phyloP scores from a whole-genome alignment of 1,140 invertebrate genomes.

The Oryzaephilus surinamensis region DNA sequence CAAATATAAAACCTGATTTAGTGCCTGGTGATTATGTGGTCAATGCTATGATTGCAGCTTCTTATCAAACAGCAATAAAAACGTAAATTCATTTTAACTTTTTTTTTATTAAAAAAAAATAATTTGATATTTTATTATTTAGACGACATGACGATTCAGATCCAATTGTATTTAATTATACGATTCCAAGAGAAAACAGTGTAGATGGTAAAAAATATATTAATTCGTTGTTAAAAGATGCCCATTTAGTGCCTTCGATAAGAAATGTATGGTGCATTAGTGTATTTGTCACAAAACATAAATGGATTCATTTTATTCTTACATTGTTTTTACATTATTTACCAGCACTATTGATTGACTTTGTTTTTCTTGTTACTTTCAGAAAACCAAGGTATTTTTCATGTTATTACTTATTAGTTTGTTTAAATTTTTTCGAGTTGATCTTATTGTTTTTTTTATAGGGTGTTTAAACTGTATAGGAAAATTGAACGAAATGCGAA shows the following conservation, averaged over 20 bases:
- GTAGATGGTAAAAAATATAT: no score
- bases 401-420: conserved; percentile 30
- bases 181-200: conserved; percentile 36
- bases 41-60: conserved; percentile 54
- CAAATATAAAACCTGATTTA: conserved; percentile 46
- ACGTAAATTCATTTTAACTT: conserved; percentile 18
- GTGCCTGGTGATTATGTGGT: conserved; percentile 61
- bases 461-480: conserved; percentile 54
- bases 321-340: conserved; percentile 46
- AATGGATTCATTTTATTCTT: conserved; percentile 41
- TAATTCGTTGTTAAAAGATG: no score
- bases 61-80: conserved; percentile 45
- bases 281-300: conserved; percentile 46
- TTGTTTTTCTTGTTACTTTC: conserved; percentile 39
- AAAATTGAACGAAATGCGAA: conserved; percentile 56
- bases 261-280: conserved; percentile 40
- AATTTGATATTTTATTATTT: conserved; percentile 1
- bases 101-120: not conserved
- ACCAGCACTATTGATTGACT: conserved; percentile 48
- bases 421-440: conserved; percentile 1
- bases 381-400: conserved; percentile 45
- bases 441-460: conserved; percentile 26
- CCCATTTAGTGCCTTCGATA: no score
- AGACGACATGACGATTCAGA: conserved; percentile 56
- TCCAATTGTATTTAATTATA: conserved; percentile 51